Evolutionary conservation across 2,113 vertebrate genomes (phyloP).

Genomic region (Ctenodactylus gundi): DNA sequence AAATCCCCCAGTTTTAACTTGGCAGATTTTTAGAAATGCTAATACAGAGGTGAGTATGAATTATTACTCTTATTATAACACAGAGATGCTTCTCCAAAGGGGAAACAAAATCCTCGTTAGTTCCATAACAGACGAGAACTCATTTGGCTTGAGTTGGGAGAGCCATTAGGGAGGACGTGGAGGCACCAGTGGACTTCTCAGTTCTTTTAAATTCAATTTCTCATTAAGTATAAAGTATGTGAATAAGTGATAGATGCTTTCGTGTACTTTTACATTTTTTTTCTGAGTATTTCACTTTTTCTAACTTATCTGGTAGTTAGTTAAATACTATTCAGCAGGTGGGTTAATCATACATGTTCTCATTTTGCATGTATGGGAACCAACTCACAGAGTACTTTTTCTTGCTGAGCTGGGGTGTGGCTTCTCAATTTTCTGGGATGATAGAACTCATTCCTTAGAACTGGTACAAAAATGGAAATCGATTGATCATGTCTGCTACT

Average conservation of each 20-base stretch:
- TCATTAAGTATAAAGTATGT: neutral
- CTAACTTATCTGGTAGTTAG: neutral
- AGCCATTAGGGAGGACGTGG: neutral
- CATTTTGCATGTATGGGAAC: neutral
- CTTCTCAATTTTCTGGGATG: neutral
- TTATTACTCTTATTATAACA: constrained; percentile 60
- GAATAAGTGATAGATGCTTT: neutral
- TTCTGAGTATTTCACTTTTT: constrained; percentile 34
- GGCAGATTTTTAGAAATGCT: constrained; percentile 74
- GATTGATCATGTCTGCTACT: neutral
- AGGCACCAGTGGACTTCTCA: neutral
- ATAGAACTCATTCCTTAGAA: neutral
- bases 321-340: neutral
- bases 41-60: constrained; percentile 60
- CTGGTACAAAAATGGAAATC: neutral
- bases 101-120: constrained; percentile 57
- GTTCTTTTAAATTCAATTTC: constrained; percentile 28
- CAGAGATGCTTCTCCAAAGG: constrained; percentile 37
- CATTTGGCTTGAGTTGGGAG: neutral
- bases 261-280: neutral
- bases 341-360: neutral
- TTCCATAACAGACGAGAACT: neutral
- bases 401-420: neutral
- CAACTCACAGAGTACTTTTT: neutral
- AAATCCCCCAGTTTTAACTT: constrained; percentile 67